Evolutionary conservation across 2,888 invertebrate species (phyloP).

Genomic region (Creontiades dilutus): DNA sequence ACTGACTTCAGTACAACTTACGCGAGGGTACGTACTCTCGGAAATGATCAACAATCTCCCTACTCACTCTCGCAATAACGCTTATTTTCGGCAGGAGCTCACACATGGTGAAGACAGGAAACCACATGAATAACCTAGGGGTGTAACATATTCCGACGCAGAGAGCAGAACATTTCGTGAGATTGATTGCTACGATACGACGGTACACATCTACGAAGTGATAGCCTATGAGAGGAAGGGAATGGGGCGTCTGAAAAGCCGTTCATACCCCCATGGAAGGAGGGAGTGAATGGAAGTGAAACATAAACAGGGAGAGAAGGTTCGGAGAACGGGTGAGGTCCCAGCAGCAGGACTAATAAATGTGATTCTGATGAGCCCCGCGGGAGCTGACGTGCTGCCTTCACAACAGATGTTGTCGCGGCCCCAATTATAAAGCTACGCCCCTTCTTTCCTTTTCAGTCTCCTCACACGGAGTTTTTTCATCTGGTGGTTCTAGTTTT

Average conservation of each 20-base stretch:
- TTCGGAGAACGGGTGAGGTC: background rate
- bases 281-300: conserved; percentile 4
- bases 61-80: background rate
- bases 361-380: conserved; percentile 53
- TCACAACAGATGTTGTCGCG: conserved; percentile 50
- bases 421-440: conserved; percentile 32
- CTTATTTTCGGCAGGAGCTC: background rate
- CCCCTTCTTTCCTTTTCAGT: conserved; percentile 16
- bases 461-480: conserved; percentile 6
- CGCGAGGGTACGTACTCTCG: no score
- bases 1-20: no score
- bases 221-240: background rate
- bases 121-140: background rate
- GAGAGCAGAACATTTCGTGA: conserved; percentile 21
- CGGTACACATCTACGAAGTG: background rate
- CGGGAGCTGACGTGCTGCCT: conserved; percentile 49
- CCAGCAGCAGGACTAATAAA: conserved; percentile 27
- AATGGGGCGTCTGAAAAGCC: background rate
- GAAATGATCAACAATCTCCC: no score
- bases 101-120: conserved; percentile 9
- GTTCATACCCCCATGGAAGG: background rate
- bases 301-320: conserved; percentile 20
- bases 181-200: conserved; percentile 33
- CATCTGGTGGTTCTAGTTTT: background rate
- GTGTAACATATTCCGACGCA: background rate